These are phyloP conservation scores for Lamellibrachia luymesi DNA, from an alignment of 1,140 invertebrate species.

Conservation along the genomic window DNA sequence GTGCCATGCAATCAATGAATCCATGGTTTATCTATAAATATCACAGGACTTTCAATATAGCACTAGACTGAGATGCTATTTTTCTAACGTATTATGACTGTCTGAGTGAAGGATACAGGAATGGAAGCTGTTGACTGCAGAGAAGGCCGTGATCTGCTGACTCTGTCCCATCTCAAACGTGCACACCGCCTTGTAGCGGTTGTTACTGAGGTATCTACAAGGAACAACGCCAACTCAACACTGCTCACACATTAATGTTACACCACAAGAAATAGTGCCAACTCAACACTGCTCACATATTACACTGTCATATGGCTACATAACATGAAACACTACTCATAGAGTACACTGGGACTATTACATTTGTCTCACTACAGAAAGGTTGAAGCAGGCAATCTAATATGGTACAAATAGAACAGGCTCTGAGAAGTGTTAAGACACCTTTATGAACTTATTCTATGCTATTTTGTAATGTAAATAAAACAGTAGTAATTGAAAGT, in stretches of 20 bases:
- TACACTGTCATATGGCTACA: too few relatives aligned
- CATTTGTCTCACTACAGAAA: too few relatives aligned
- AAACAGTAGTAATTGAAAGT: too few relatives aligned
- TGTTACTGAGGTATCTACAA: conserved; percentile 46
- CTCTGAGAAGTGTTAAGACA: too few relatives aligned
- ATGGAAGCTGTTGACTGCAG: conserved; percentile 54
- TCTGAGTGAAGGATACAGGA: conserved; percentile 46
- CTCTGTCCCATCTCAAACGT: conserved; percentile 39
- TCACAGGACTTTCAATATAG: neutral
- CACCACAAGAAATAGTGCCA: neutral
- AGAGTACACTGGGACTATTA: too few relatives aligned
- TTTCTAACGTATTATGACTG: neutral
- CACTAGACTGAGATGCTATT: neutral
- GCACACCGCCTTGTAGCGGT: conserved; percentile 50
- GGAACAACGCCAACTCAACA: conserved; percentile 12
- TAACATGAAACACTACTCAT: too few relatives aligned
- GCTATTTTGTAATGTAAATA: too few relatives aligned
- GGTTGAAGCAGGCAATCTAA: too few relatives aligned
- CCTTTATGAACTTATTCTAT: too few relatives aligned
- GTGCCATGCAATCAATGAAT: neutral
- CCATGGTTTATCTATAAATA: neutral
- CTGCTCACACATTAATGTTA: neutral
- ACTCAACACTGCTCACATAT: neutral
- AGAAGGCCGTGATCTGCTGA: conserved; percentile 47
- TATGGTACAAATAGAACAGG: too few relatives aligned